Conservation (phyloP, 1,140 invertebrate species). For the Leptinotarsa defecta region DNA sequence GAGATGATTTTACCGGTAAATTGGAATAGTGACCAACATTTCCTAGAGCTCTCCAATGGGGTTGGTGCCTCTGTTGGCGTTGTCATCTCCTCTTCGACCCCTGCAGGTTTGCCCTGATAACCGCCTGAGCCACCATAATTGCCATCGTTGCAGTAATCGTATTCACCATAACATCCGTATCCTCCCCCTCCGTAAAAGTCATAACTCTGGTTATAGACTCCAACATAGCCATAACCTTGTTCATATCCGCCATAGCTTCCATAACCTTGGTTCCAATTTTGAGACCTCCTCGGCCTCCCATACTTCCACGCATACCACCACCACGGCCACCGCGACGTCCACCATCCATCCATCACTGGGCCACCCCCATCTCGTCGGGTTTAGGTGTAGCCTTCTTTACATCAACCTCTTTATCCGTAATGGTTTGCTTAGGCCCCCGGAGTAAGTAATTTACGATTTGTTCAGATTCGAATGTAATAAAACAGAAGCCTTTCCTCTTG, state of each 20-base stretch:
- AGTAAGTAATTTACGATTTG: not conserved
- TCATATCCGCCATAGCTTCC: slow-evolving; percentile 63
- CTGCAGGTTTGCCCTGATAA: slow-evolving; percentile 56
- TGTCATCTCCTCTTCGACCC: slow-evolving; percentile 64
- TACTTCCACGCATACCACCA: slow-evolving; percentile 62
- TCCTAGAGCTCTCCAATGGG: slow-evolving; percentile 63
- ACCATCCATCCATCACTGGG: slow-evolving; percentile 57
- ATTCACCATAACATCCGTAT: slow-evolving; percentile 78
- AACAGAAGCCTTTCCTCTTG: not conserved
- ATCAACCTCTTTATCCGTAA: slow-evolving; percentile 67
- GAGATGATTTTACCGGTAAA: slow-evolving; percentile 24
- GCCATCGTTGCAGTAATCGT: slow-evolving; percentile 41
- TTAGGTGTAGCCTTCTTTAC: slow-evolving; percentile 93
- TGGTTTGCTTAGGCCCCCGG: not conserved
- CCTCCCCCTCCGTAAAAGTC: slow-evolving; percentile 63
- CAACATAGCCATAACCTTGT: slow-evolving; percentile 65
- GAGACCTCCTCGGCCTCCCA: slow-evolving; percentile 67
- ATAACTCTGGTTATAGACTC: slow-evolving; percentile 66
- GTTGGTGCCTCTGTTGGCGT: slow-evolving; percentile 77
- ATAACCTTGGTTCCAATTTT: not conserved
- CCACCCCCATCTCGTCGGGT: slow-evolving; percentile 75
- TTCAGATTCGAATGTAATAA: not conserved
- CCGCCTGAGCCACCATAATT: slow-evolving; percentile 30
- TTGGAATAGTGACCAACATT: slow-evolving; percentile 19
- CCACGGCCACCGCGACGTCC: slow-evolving; percentile 57